Conservation (phyloP, 2,113 vertebrate species). For the Pterophyllum scalare region DNA sequence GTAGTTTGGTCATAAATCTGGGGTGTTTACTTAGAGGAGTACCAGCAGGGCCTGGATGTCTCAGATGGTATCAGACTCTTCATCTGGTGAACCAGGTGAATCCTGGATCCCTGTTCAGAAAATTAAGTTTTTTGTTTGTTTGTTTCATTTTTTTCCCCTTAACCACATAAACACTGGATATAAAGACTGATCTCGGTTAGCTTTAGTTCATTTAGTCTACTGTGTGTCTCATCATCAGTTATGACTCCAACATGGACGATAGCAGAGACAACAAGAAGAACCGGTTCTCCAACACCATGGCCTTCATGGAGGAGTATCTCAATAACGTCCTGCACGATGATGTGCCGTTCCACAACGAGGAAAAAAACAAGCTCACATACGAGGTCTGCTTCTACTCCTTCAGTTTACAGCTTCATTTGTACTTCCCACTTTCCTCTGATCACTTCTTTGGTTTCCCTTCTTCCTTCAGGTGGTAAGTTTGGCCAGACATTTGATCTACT, state of each 20-base stretch:
- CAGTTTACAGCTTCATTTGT: rapidly evolving
- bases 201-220: background rate
- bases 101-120: too few relatives aligned
- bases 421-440: too few relatives aligned
- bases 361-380: constrained; percentile 98
- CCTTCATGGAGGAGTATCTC: constrained; percentile 97
- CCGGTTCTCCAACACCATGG: constrained; percentile 96
- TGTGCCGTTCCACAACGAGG: constrained; percentile 92
- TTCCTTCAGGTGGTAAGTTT: constrained; percentile 91
- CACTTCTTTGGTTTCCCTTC: background rate
- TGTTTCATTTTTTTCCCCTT: too few relatives aligned
- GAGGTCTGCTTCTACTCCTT: constrained; percentile 80
- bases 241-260: constrained; percentile 94
- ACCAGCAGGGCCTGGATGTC: too few relatives aligned
- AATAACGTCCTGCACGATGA: constrained; percentile 94
- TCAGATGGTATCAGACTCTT: too few relatives aligned
- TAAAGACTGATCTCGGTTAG: background rate
- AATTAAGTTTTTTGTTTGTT: too few relatives aligned
- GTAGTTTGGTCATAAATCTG: too few relatives aligned
- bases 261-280: constrained; percentile 97
- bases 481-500: constrained; percentile 97
- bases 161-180: background rate
- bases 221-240: constrained; percentile 77
- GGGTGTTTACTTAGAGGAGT: too few relatives aligned
- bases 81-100: constrained; percentile 11